These are phyloP conservation scores for Cheumatopsyche charites DNA, from an alignment of 1,140 invertebrate species.

Conservation along the genomic window DNA sequence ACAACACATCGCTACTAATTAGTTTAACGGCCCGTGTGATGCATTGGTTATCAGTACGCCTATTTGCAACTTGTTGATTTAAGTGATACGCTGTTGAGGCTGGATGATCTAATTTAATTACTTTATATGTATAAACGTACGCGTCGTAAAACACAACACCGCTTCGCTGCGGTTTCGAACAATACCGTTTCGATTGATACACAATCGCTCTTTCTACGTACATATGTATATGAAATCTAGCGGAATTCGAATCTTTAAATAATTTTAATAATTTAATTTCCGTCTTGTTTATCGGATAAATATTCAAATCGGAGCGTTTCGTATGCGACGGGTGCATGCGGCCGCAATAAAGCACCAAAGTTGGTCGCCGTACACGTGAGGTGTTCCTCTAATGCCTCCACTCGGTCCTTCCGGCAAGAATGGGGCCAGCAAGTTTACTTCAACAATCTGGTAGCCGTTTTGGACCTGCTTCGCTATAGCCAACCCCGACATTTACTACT, in stretches of 20 bases:
- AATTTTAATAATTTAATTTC: too few relatives aligned
- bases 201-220: too few relatives aligned
- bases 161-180: too few relatives aligned
- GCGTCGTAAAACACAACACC: not conserved
- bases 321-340: not conserved
- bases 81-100: conserved; percentile 17
- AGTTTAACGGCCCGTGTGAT: conserved; percentile 17
- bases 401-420: not conserved
- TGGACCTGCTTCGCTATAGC: not conserved
- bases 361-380: conserved; percentile 17
- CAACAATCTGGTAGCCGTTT: not conserved
- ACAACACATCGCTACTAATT: conserved; percentile 10
- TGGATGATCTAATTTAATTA: conserved; percentile 5
- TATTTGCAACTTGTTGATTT: conserved; percentile 24
- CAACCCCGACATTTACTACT: conserved; percentile 22
- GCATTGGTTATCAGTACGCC: conserved; percentile 6
- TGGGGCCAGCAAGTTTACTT: not conserved
- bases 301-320: conserved; percentile 15
- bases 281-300: not conserved
- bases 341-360: conserved; percentile 15
- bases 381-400: conserved; percentile 13
- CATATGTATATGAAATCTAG: too few relatives aligned
- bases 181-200: too few relatives aligned
- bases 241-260: too few relatives aligned
- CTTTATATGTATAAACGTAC: not conserved